Percentiles rank a stretch among this genome's conserved stretches.
These are phyloP conservation scores for Gephyroberyx darwinii DNA, from an alignment of 2,797 vertebrate genomes.

Conservation along the genomic window DNA sequence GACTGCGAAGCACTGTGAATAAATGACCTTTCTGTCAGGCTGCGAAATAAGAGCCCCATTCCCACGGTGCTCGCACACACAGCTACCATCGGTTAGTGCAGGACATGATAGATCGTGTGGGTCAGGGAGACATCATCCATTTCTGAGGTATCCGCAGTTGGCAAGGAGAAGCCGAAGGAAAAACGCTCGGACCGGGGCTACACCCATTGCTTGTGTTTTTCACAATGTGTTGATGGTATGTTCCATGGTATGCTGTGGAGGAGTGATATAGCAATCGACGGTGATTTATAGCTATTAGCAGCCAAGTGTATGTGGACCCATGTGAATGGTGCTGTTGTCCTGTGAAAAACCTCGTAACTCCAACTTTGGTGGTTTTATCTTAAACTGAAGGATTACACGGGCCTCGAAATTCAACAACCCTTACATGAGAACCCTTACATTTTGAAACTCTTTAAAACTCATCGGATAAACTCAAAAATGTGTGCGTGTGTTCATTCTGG, in stretches of 20 bases:
- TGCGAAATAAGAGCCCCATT: constrained; percentile 71
- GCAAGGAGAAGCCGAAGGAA: constrained; percentile 24
- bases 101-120: constrained; percentile 50
- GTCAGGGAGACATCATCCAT: constrained; percentile 43
- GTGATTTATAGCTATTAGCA: constrained; percentile 48
- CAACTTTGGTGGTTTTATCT: too few species aligned
- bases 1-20: constrained; percentile 68
- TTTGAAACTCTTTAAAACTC: too few species aligned
- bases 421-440: too few species aligned
- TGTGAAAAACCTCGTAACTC: not conserved
- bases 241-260: constrained; percentile 41
- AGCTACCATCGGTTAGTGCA: constrained; percentile 5
- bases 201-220: constrained; percentile 49
- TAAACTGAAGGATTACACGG: not conserved
- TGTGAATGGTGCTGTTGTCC: not conserved
- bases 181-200: constrained; percentile 6
- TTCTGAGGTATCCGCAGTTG: constrained; percentile 23
- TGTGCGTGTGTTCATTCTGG: too few species aligned
- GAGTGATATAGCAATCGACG: constrained; percentile 22
- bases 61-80: constrained; percentile 63
- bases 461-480: too few species aligned
- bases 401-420: too few species aligned
- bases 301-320: constrained; percentile 28
- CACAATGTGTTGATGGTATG: constrained; percentile 65
- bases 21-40: constrained; percentile 73